phyloP scores from a whole-genome alignment of 2,797 vertebrate species.

The Alectoris magna region DNA sequence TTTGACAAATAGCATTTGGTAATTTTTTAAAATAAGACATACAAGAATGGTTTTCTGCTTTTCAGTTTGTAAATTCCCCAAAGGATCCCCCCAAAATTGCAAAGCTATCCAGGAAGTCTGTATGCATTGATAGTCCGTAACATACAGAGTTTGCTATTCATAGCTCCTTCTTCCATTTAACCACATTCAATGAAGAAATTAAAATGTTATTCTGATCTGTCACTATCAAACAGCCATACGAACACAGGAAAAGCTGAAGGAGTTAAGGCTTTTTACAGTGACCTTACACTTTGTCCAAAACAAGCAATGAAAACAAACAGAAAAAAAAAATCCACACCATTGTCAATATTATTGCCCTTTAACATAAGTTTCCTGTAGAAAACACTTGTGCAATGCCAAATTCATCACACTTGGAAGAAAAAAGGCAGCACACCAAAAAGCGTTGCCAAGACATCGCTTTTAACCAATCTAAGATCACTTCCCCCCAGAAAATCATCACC shows the following conservation, averaged over 20 bases:
- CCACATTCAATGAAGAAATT: not conserved
- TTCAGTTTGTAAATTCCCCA: not conserved
- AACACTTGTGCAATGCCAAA: not conserved
- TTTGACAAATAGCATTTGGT: not conserved
- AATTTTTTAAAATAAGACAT: not conserved
- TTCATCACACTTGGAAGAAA: not conserved
- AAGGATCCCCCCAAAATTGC: not conserved
- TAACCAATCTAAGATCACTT: not conserved
- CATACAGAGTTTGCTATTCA: not conserved
- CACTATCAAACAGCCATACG: not conserved
- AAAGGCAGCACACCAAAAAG: not conserved
- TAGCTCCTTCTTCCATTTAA: not conserved
- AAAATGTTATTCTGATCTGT: not conserved
- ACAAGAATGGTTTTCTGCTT: not conserved
- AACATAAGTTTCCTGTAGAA: not conserved
- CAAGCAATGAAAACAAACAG: not conserved
- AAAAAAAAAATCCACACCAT: not conserved
- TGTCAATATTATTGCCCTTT: not conserved
- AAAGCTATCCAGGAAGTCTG: not conserved
- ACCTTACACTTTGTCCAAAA: not conserved
- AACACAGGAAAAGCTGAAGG: not conserved
- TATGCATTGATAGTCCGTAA: not conserved
- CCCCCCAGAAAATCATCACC: not conserved
- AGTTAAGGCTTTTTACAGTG: not conserved
- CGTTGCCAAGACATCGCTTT: not conserved